Percentiles rank a stretch among this genome's conserved stretches.
These are phyloP conservation scores for Ciconia nigra DNA, from an alignment of 2,797 vertebrate genomes.

Conservation along the genomic window DNA sequence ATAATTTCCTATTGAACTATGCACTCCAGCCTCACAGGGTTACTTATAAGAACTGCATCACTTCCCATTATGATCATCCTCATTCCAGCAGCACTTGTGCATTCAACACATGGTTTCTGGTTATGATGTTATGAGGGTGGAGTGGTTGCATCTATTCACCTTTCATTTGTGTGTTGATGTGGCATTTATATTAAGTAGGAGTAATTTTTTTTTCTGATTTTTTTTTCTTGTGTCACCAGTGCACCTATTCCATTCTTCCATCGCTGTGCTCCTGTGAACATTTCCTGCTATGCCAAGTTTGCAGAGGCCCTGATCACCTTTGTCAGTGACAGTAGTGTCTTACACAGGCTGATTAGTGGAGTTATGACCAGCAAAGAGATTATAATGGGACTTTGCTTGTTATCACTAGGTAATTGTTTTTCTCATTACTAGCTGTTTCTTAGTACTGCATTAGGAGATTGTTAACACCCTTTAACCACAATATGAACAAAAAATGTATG, in stretches of 20 bases:
- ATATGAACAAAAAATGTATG: conserved; percentile 20
- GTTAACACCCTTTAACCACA: conserved; percentile 66
- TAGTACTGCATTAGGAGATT: conserved; percentile 75
- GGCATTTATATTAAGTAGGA: conserved; percentile 85
- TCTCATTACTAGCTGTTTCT: conserved; percentile 80
- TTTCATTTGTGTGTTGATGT: conserved; percentile 85
- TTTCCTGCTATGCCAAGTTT: conserved; percentile 95
- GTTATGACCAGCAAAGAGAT: conserved; percentile 97
- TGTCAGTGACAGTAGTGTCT: conserved; percentile 93
- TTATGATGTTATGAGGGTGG: conserved; percentile 69
- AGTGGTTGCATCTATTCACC: conserved; percentile 76
- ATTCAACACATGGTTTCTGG: conserved; percentile 69
- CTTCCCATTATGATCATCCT: conserved; percentile 67
- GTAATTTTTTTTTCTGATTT: conserved; percentile 87
- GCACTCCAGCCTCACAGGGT: conserved; percentile 50
- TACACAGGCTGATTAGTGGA: conserved; percentile 95
- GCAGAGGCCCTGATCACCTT: conserved; percentile 96
- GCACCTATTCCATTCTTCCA: conserved; percentile 94
- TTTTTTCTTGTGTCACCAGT: conserved; percentile 87
- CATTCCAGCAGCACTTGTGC: conserved; percentile 64
- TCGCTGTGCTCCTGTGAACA: conserved; percentile 96
- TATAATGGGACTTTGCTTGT: conserved; percentile 96
- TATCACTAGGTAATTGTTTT: conserved; percentile 92
- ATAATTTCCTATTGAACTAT: conserved; percentile 43
- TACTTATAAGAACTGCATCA: conserved; percentile 63